Conservation (phyloP, 2,113 vertebrate genomes). For the Crypturellus undulatus region DNA sequence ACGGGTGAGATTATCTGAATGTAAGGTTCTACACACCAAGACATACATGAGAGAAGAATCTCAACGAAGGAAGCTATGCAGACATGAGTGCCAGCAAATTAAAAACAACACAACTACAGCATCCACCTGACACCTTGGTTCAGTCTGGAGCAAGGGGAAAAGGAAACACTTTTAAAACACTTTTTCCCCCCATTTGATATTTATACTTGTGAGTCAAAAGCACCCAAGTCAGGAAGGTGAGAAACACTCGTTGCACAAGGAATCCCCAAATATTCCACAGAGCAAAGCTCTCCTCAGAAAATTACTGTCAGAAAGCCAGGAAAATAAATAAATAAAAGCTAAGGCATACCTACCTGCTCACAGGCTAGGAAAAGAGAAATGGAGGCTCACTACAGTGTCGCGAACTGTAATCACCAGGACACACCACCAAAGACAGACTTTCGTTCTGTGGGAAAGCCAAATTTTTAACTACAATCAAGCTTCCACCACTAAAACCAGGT, state of each 20-base stretch:
- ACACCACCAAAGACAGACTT: not conserved
- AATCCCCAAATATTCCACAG: not conserved
- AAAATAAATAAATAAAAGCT: not conserved
- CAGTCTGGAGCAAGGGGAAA: not conserved
- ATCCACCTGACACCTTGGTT: rapidly evolving
- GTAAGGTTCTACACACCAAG: not conserved
- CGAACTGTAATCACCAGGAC: not conserved
- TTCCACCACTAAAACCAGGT: not conserved
- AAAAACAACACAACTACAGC: not conserved
- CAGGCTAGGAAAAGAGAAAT: rapidly evolving
- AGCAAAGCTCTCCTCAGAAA: not conserved
- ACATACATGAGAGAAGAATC: not conserved
- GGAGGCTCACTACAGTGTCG: not conserved
- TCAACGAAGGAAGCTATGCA: not conserved
- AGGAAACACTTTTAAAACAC: not conserved
- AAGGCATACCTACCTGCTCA: slow-evolving; percentile 9
- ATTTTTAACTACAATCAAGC: not conserved
- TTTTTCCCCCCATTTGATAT: not conserved
- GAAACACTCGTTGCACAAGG: not conserved
- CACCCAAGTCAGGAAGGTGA: not conserved
- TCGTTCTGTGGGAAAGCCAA: not conserved
- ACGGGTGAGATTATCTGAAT: not conserved
- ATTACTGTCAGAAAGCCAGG: not conserved
- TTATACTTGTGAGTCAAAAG: not conserved
- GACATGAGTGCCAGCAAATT: not conserved